Base-by-base conservation (phyloP, 1,140 invertebrate genomes). In the Hirudo medicinalis region DNA sequence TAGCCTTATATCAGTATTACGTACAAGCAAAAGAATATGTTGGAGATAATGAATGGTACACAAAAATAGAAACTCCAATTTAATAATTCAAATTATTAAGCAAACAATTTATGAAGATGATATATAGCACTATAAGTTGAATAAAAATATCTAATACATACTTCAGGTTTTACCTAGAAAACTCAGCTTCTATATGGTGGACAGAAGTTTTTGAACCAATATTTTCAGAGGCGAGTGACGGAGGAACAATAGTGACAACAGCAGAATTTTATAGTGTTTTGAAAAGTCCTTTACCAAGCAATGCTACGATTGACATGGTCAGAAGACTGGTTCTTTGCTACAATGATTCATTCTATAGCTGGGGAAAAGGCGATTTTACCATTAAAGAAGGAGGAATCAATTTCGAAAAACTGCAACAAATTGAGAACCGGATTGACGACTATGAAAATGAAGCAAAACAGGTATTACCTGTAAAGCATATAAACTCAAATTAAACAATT, bases 151-250 rank as follows among this genome's bases (percentile, higher is more conserved):
- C 6, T 36, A 36, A 36, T 36, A 36, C 6, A 36, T 36, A 36
- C 49, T 49, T 54, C 29, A 29, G 53, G 43, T 54, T 54, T 20
- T 54, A 55, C 49, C 43, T 53, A 17, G 40, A 54, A 55, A 40
- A 54, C 43, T 25, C 20, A 53, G 11, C 69, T 27, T 22, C 49
- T 11, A 32, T n/a, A 32, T 72, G 71, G 71, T 67, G 29, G 32
- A 25, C 54, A n/a, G 67, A 53, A 22, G 29, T 49, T 25, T 32
- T 72, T 53, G 36, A 72, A n/a, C 71, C 71, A 22, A 63, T 63
- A 43, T 36, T 72, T 20, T 66, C 49, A 32, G 71, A 72, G 43
- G 67, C 63, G 17, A 72, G 71, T 43, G 60, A 67, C 13, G 49
- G 49, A 5, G 71, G 71, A 36, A 43, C 54, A 6, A 15, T 72